Evolutionary conservation across 2,113 vertebrate species (phyloP).

Genomic region (Istiophorus platypterus): DNA sequence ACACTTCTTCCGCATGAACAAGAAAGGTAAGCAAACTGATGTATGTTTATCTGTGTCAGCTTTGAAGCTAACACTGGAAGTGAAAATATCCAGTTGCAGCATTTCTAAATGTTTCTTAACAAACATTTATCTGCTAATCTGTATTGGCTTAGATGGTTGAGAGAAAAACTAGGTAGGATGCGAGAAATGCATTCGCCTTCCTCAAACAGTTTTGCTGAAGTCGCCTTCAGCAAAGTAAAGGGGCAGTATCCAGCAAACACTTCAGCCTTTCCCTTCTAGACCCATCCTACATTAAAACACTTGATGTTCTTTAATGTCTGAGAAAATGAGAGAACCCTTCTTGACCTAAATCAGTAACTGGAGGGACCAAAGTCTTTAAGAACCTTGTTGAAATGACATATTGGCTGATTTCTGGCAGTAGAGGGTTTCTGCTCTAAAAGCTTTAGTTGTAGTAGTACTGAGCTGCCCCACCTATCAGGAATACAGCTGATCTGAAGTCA

Average conservation of each 20-base stretch:
- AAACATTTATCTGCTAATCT: no score
- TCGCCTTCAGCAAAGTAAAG: no score
- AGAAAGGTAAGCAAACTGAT: conserved; percentile 79
- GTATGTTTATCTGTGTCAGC: not conserved
- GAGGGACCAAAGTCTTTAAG: not conserved
- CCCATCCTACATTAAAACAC: not conserved
- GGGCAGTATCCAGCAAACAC: no score
- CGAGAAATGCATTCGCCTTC: no score
- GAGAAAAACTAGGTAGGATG: no score
- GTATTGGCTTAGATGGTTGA: no score
- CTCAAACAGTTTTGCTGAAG: no score
- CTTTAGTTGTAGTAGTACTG: not conserved
- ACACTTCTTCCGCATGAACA: conserved; percentile 89
- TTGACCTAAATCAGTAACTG: not conserved
- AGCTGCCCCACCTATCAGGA: not conserved
- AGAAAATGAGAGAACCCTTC: not conserved
- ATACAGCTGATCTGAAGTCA: not conserved
- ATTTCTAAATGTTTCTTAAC: no score
- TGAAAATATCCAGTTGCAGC: no score
- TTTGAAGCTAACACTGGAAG: not conserved
- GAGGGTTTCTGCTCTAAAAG: not conserved
- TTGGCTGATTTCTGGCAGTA: not conserved
- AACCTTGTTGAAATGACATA: conserved; percentile 2
- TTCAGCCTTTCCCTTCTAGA: no score
- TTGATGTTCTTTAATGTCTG: not conserved